These are phyloP conservation scores for Thunnus maccoyii DNA, from an alignment of 2,113 vertebrate genomes.

Conservation along the genomic window DNA sequence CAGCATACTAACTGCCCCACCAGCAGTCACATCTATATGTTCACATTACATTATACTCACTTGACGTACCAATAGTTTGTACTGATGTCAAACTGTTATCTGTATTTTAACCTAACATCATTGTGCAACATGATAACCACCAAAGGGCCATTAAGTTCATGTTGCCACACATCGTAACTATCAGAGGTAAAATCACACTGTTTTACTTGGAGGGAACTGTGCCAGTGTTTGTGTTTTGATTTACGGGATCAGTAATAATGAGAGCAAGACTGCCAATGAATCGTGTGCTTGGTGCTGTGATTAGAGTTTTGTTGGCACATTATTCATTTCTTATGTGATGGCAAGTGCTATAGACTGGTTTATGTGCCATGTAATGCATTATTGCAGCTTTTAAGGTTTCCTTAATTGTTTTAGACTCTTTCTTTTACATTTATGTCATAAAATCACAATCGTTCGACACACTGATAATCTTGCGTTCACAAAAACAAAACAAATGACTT, in stretches of 20 bases:
- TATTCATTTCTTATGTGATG: constrained; percentile 19
- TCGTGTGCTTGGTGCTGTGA: not conserved
- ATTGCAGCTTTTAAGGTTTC: not conserved
- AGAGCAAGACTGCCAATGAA: constrained; percentile 40
- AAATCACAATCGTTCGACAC: not conserved
- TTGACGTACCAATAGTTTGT: not conserved
- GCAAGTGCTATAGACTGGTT: constrained; percentile 4
- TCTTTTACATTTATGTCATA: not conserved
- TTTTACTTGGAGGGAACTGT: constrained; percentile 11
- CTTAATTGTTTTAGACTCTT: not conserved
- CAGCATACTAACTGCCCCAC: not conserved
- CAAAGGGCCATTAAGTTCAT: constrained; percentile 43
- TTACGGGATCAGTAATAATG: constrained; percentile 58
- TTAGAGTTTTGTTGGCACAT: not conserved
- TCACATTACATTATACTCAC: constrained; percentile 34
- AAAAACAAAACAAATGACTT: not conserved
- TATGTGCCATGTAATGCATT: not conserved
- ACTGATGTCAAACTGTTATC: not conserved
- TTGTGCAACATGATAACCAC: constrained; percentile 20
- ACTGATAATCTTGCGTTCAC: not conserved
- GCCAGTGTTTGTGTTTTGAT: constrained; percentile 66
- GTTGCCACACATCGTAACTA: constrained; percentile 35
- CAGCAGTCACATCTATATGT: constrained; percentile 12
- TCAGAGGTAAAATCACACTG: constrained; percentile 51
- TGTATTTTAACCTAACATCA: constrained; percentile 19